These are phyloP conservation scores for Trogon melanurus DNA, from an alignment of 2,113 vertebrate species.

Conservation along the genomic window DNA sequence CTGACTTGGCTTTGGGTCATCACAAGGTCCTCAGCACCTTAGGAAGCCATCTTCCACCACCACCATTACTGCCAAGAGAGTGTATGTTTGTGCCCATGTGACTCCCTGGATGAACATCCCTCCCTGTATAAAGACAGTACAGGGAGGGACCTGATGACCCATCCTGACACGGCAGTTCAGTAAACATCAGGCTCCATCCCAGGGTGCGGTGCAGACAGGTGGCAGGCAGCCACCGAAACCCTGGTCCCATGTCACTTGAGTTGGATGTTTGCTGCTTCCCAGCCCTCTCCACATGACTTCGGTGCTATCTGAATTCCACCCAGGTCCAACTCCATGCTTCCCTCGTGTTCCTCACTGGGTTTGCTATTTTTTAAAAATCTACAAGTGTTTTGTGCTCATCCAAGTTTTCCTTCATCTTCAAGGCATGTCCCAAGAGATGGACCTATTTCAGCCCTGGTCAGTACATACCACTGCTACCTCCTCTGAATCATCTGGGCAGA, in stretches of 20 bases:
- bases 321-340: fast-evolving
- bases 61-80: neutral
- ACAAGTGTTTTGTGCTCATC: neutral
- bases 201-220: fast-evolving
- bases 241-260: neutral
- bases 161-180: neutral
- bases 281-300: neutral
- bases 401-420: neutral
- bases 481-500: neutral
- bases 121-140: fast-evolving
- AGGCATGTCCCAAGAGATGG: neutral
- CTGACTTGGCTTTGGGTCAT: neutral
- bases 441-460: neutral
- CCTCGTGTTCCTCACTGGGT: fast-evolving
- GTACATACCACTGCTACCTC: fast-evolving
- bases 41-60: too few species aligned
- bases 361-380: neutral
- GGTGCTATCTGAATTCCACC: neutral
- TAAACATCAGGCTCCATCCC: neutral
- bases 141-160: neutral
- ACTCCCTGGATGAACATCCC: neutral
- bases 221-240: neutral
- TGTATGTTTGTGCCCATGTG: fast-evolving
- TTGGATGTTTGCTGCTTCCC: neutral
- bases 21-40: neutral